Evolutionary conservation across 1,140 invertebrate species (phyloP).

Genomic region (Drosophila repletoides): DNA sequence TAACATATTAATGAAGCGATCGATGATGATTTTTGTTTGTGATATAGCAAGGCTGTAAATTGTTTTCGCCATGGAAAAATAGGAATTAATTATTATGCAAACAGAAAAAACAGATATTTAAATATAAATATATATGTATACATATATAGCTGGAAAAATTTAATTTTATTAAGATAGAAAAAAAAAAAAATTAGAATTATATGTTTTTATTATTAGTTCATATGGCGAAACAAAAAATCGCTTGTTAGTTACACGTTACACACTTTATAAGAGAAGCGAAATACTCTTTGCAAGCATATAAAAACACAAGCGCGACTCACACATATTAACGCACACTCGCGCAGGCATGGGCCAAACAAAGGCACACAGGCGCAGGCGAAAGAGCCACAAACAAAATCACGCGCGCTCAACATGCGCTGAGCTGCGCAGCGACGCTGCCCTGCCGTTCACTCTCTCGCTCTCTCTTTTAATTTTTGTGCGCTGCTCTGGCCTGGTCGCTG

Average conservation of each 20-base stretch:
- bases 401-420: conserved; percentile 56
- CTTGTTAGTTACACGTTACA: background rate
- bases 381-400: conserved; percentile 73
- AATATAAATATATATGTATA: too few species aligned
- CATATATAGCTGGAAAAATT: too few species aligned
- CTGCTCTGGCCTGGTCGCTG: conserved; percentile 22
- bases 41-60: too few species aligned
- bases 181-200: background rate
- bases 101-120: too few species aligned
- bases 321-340: conserved; percentile 25
- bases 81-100: background rate
- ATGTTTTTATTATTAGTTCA: background rate
- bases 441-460: conserved; percentile 1
- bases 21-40: too few species aligned
- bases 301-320: conserved; percentile 49
- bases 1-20: background rate
- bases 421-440: conserved; percentile 38
- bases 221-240: background rate
- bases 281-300: conserved; percentile 6
- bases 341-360: conserved; percentile 50
- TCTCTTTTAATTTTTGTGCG: background rate
- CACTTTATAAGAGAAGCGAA: background rate
- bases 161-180: background rate
- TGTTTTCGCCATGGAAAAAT: too few species aligned
- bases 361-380: conserved; percentile 33